Conservation (phyloP, 2,888 invertebrate genomes). For the Sphaerophoria rueppellii region DNA sequence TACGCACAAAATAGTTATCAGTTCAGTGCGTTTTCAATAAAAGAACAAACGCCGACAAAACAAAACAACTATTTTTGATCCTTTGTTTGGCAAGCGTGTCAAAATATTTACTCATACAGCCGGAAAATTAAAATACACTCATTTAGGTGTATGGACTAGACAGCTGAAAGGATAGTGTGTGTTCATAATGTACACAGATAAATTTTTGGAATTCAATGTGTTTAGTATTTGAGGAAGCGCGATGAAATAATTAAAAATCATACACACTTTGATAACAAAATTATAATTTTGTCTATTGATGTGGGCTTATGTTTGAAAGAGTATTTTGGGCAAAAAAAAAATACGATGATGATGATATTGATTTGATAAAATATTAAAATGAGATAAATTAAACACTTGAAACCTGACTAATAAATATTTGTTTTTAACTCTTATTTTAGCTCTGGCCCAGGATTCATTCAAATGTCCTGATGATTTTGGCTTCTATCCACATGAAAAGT, state of each 20-base stretch:
- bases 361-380: background rate
- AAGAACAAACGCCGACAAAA: background rate
- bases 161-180: slow-evolving; percentile 2
- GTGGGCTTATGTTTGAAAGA: background rate
- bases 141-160: slow-evolving; percentile 2
- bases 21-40: slow-evolving; percentile 57
- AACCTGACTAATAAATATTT: slow-evolving; percentile 6
- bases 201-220: slow-evolving; percentile 21
- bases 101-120: slow-evolving; percentile 7
- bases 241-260: slow-evolving; percentile 26
- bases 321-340: background rate
- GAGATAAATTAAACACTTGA: background rate
- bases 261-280: background rate
- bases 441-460: slow-evolving; percentile 91
- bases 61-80: background rate
- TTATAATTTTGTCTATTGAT: background rate
- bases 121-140: background rate
- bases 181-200: background rate
- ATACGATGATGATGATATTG: slow-evolving; percentile 32
- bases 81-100: background rate
- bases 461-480: slow-evolving; percentile 97
- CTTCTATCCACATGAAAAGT: slow-evolving; percentile 94
- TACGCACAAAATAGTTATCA: slow-evolving; percentile 18
- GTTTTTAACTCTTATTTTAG: slow-evolving; percentile 82
- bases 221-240: background rate